phyloP scores from a whole-genome alignment of 2,888 invertebrate species.

The Caenorhabditis japonica region DNA sequence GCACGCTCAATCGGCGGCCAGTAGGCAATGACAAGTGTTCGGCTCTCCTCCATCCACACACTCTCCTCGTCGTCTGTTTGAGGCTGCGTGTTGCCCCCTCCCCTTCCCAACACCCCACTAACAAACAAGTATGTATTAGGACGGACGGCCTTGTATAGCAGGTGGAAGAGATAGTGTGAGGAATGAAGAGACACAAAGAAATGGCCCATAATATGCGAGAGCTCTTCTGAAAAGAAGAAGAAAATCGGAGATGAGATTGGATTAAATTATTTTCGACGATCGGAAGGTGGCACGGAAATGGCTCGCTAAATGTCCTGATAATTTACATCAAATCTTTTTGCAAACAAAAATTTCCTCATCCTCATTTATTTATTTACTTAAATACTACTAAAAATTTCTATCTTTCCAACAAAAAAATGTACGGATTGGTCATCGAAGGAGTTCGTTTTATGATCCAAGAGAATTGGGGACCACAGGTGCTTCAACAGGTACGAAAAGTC shows the following conservation, averaged over 20 bases:
- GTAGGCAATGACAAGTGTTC: constrained; percentile 20
- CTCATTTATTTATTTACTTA: no score
- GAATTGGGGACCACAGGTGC: constrained; percentile 62
- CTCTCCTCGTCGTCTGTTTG: constrained; percentile 8
- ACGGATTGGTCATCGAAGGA: constrained; percentile 71
- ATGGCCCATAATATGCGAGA: constrained; percentile 10
- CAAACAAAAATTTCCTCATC: no score
- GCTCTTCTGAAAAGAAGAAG: no score
- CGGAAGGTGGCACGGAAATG: constrained; percentile 40
- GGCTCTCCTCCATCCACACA: constrained; percentile 22
- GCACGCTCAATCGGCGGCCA: constrained; percentile 39
- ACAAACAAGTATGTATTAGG: constrained; percentile 17
- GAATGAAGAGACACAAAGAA: constrained; percentile 37
- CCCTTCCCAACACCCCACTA: background rate
- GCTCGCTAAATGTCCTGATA: no score
- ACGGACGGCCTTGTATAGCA: constrained; percentile 10
- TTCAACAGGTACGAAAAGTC: constrained; percentile 61
- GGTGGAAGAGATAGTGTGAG: constrained; percentile 23
- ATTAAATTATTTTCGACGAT: constrained; percentile 42
- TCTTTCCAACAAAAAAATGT: constrained; percentile 63
- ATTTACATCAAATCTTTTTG: no score
- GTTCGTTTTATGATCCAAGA: constrained; percentile 66
- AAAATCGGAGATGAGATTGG: constrained; percentile 36
- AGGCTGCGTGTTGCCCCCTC: background rate
- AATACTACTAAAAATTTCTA: no score